These are phyloP conservation scores for Drosophila kokeensis DNA, from an alignment of 2,888 invertebrate species.

Conservation along the genomic window DNA sequence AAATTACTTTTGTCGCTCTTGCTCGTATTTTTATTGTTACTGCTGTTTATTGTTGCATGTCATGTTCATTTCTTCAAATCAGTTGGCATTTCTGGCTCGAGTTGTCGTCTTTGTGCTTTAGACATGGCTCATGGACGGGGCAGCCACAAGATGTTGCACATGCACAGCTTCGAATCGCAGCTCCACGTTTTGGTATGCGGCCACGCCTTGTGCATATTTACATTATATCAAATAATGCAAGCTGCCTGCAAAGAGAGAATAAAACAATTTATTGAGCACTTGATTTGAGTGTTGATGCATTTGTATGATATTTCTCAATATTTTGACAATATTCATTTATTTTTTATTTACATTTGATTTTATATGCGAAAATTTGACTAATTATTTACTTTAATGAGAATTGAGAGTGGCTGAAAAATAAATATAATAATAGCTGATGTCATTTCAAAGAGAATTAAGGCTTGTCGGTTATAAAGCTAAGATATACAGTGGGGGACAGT, in stretches of 20 bases:
- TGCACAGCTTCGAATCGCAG: conserved; percentile 44
- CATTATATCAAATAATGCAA: conserved; percentile 70
- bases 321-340: neutral
- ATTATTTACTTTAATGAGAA: too few species aligned
- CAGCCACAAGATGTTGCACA: conserved; percentile 55
- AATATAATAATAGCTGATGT: too few species aligned
- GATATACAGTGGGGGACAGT: too few species aligned
- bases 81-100: conserved; percentile 37
- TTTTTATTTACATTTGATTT: neutral
- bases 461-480: too few species aligned
- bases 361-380: too few species aligned
- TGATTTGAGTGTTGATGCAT: neutral
- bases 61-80: conserved; percentile 58
- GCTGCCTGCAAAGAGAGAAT: conserved; percentile 55
- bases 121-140: conserved; percentile 38
- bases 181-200: conserved; percentile 43
- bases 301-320: neutral
- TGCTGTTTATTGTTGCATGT: conserved; percentile 40
- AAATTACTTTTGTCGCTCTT: conserved; percentile 69
- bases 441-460: too few species aligned
- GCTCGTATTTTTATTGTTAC: conserved; percentile 55
- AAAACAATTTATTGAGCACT: conserved; percentile 7
- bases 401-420: too few species aligned
- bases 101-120: conserved; percentile 24
- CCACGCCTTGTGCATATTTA: conserved; percentile 57